These are phyloP conservation scores for Macropis europaea DNA, from an alignment of 2,888 invertebrate genomes.

Conservation along the genomic window DNA sequence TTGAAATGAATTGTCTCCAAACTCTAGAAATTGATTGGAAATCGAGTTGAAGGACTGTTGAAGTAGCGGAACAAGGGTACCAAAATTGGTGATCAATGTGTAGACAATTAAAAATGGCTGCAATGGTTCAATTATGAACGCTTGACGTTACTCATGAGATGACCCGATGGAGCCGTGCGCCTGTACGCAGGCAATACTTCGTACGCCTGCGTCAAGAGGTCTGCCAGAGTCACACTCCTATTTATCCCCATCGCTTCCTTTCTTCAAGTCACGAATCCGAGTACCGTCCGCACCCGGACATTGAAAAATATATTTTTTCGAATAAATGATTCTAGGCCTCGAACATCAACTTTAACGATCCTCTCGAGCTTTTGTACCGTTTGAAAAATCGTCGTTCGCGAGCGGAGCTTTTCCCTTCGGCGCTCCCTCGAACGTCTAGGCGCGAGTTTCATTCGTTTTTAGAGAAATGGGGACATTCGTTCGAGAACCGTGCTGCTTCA, in stretches of 20 bases:
- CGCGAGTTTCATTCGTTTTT: neutral
- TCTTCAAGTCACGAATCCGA: neutral
- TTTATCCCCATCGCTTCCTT: neutral
- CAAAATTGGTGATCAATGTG: too few species aligned
- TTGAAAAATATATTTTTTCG: conserved; percentile 47
- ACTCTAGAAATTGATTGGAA: too few species aligned
- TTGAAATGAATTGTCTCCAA: too few species aligned
- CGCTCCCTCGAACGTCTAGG: neutral
- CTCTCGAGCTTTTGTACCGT: neutral
- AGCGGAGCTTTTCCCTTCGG: neutral
- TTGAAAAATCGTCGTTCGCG: neutral
- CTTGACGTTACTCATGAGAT: too few species aligned
- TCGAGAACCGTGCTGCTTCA: conserved; percentile 6
- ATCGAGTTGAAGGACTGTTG: too few species aligned
- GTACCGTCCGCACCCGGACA: conserved; percentile 18
- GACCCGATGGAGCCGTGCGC: too few species aligned
- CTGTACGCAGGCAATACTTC: conserved; percentile 13
- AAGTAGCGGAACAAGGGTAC: too few species aligned
- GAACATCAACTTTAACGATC: conserved; percentile 21
- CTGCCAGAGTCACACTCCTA: neutral
- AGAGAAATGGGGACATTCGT: neutral
- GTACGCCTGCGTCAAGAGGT: neutral
- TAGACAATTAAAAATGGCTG: too few species aligned
- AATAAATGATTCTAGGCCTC: conserved; percentile 39
- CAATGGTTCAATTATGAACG: too few species aligned